Evolutionary conservation across 1,140 invertebrate genomes (phyloP).

Genomic region (Odontomachus brunneus): DNA sequence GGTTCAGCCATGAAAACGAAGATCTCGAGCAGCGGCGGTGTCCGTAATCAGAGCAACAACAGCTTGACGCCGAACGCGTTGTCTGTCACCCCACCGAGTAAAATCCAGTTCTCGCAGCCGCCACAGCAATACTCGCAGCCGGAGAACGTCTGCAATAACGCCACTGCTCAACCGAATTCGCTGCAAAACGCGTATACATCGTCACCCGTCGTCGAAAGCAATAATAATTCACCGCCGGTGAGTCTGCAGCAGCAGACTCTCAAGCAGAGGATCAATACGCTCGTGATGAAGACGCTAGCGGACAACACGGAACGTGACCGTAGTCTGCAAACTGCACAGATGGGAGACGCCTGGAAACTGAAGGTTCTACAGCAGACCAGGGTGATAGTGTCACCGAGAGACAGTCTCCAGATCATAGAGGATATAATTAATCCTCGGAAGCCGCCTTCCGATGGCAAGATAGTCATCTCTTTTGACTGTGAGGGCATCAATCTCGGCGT

Average conservation of each 20-base stretch:
- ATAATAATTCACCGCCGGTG: slow-evolving; percentile 79
- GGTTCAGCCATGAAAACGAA: slow-evolving; percentile 53
- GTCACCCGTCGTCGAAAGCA: slow-evolving; percentile 68
- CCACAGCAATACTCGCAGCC: slow-evolving; percentile 35
- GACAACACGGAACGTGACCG: slow-evolving; percentile 95
- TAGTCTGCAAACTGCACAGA: slow-evolving; percentile 85
- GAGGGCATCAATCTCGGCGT: slow-evolving; percentile 96
- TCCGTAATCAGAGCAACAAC: slow-evolving; percentile 79
- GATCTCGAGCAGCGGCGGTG: slow-evolving; percentile 50
- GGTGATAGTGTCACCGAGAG: slow-evolving; percentile 91
- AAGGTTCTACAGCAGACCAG: slow-evolving; percentile 92
- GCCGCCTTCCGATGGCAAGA: slow-evolving; percentile 84
- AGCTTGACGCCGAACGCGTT: slow-evolving; percentile 31
- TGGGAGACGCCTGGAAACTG: slow-evolving; percentile 91
- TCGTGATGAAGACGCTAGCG: slow-evolving; percentile 95
- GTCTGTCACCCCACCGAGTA: slow-evolving; percentile 49
- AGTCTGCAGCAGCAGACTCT: slow-evolving; percentile 88
- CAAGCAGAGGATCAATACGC: slow-evolving; percentile 94
- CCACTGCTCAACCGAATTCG: slow-evolving; percentile 81
- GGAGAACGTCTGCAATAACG: slow-evolving; percentile 59
- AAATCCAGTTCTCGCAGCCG: slow-evolving; percentile 45
- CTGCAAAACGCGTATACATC: slow-evolving; percentile 50
- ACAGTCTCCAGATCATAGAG: slow-evolving; percentile 91
- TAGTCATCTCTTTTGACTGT: slow-evolving; percentile 93
- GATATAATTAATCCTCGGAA: slow-evolving; percentile 90